Evolutionary conservation across 2,797 vertebrate genomes (phyloP).

Genomic region (Danio jaintianensis): DNA sequence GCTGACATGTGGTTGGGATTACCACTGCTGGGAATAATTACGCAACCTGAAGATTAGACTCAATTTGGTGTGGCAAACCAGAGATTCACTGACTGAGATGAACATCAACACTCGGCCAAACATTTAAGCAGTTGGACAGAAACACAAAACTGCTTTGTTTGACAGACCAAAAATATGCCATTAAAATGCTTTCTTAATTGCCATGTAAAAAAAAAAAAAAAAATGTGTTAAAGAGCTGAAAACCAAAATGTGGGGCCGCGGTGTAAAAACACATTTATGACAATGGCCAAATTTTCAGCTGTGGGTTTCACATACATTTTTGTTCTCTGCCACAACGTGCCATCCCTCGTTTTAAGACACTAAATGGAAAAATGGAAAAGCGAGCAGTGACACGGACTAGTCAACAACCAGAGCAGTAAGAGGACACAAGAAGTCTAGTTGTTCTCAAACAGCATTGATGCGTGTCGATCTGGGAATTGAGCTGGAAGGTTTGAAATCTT

Average conservation of each 20-base stretch:
- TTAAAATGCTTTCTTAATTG: constrained; percentile 63
- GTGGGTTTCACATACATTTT: constrained; percentile 6
- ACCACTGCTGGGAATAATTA: constrained; percentile 46
- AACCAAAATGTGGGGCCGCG: constrained; percentile 64
- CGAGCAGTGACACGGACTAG: neutral
- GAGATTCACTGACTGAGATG: constrained; percentile 26
- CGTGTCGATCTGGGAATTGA: constrained; percentile 30
- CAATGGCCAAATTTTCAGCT: constrained; percentile 16
- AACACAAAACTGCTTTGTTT: constrained; percentile 45
- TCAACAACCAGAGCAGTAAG: neutral
- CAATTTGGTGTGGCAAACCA: constrained; percentile 23
- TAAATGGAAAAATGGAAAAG: constrained; percentile 1
- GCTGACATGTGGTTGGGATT: constrained; percentile 40
- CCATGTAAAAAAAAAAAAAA: constrained; percentile 65
- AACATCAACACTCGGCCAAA: constrained; percentile 15
- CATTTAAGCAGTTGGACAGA: constrained; percentile 23
- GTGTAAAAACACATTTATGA: constrained; percentile 59
- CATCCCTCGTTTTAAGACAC: neutral
- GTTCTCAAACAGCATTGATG: constrained; percentile 18
- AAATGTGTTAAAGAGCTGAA: constrained; percentile 72
- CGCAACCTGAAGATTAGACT: constrained; percentile 24
- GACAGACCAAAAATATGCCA: constrained; percentile 59
- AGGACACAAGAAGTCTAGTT: neutral
- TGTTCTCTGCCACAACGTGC: constrained; percentile 15
- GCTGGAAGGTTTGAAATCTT: constrained; percentile 34